Evolutionary conservation across 2,113 vertebrate species (phyloP), one percentile per base, ranked within the genome.

Genomic region (Hassar affinis): DNA sequence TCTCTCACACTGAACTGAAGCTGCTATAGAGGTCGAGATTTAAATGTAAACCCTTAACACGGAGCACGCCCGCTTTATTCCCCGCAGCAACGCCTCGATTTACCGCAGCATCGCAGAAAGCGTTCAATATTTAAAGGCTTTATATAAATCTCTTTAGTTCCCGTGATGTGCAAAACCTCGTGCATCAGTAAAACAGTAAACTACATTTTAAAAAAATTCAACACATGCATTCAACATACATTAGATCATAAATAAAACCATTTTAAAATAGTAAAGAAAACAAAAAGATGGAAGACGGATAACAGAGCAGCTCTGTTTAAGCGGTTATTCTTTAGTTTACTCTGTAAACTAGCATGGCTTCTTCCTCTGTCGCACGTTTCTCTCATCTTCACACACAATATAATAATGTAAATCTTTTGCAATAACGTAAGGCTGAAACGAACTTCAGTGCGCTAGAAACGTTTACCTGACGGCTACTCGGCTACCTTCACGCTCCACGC

Each of bases 391-490:
- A 20, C 9, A 69, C 64, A 56, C 27, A 61, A 83, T n/a, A n/a
- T n/a, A n/a, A n/a, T 85, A 11, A 76, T 0, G 30, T 62, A 15
- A 62, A 33, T 15, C 11, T 62, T 66, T 9, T 66, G 81, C 89
- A 68, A 85, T 12, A 17, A 68, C 25, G 20, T 12, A 22, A 15
- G 9, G 18, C n/a, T 51, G 38, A 80, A 35, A 22, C 6, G 20
- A 61, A 27, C 57, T 30, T 47, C 25, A 17, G 45, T 62, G 59
- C 59, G 35, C 91, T 90, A 86, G 90, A 78, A 33, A 25, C 80
- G 89, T 76, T 90, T 71, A 85, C 81, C 71, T 82, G 88, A 56
- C 86, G 87, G 71, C n/a, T n/a, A 4, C n/a, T 27, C 59, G n/a
- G n/a, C 10, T 30, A 10, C 8, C 3, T 61, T n/a, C 57, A 20